A percentile compares a stretch with the other conserved stretches of the same genome.
phyloP scores from a whole-genome alignment of 2,113 vertebrate genomes.

The Saguinus midas region DNA sequence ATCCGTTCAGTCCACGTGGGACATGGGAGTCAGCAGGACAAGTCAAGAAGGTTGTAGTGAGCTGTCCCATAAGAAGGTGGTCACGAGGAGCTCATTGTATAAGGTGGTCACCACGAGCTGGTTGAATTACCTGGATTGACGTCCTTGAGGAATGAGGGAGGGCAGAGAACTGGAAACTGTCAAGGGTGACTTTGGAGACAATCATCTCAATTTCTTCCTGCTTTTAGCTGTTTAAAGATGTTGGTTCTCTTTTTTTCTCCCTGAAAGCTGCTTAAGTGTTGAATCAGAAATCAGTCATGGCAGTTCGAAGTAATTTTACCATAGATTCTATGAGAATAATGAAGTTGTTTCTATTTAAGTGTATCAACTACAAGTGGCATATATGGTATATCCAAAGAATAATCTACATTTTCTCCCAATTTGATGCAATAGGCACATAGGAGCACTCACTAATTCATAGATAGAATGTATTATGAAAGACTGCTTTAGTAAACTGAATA shows the following conservation, averaged over 20 bases:
- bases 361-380: neutral
- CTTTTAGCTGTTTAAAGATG: neutral
- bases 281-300: neutral
- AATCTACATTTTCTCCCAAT: neutral
- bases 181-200: neutral
- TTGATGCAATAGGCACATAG: neutral
- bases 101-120: neutral
- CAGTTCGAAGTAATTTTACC: neutral
- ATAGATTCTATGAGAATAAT: neutral
- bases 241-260: neutral
- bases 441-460: neutral
- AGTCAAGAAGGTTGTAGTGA: neutral
- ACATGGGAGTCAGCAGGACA: neutral
- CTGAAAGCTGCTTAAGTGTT: neutral
- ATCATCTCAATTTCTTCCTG: neutral
- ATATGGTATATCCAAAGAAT: neutral
- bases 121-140: too few relatives aligned
- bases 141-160: neutral
- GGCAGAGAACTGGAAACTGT: neutral
- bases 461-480: neutral
- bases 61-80: neutral
- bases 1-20: neutral
- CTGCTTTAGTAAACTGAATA: neutral
- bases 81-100: neutral
- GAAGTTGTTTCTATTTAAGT: neutral